These are phyloP conservation scores for Aphelenchoides avenae DNA, from an alignment of 1,140 invertebrate species.

Conservation along the genomic window DNA sequence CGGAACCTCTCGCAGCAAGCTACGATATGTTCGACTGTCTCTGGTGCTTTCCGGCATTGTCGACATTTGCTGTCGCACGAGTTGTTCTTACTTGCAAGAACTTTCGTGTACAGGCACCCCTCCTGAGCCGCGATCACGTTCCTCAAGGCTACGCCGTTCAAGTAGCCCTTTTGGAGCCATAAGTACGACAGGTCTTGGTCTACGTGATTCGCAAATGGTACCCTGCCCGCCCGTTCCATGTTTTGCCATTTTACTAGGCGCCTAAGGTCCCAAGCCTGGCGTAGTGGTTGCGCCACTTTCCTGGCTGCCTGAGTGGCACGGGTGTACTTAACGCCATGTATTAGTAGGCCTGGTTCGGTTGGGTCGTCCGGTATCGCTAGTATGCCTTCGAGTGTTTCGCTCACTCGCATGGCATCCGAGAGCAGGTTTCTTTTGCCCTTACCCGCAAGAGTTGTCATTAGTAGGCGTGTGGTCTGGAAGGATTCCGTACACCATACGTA, in stretches of 20 bases:
- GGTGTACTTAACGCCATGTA: background rate
- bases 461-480: slow-evolving; percentile 3
- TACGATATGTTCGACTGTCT: slow-evolving; percentile 15
- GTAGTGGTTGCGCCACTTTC: slow-evolving; percentile 5
- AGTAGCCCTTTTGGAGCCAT: slow-evolving; percentile 13
- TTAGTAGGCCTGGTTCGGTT: background rate
- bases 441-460: background rate
- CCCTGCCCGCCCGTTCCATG: background rate
- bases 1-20: slow-evolving; percentile 8
- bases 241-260: slow-evolving; percentile 3
- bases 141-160: slow-evolving; percentile 3
- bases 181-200: slow-evolving; percentile 6
- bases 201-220: background rate
- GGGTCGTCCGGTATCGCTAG: background rate
- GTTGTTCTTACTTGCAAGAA: slow-evolving; percentile 4
- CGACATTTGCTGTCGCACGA: background rate
- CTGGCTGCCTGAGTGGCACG: slow-evolving; percentile 3
- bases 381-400: background rate
- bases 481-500: slow-evolving; percentile 6
- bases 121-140: slow-evolving; percentile 25
- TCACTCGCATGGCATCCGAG: background rate
- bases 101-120: background rate
- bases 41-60: slow-evolving; percentile 9
- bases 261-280: slow-evolving; percentile 3
- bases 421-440: background rate